Conservation (phyloP, 2,888 invertebrate genomes). For the Leptopilina drosophilae region DNA sequence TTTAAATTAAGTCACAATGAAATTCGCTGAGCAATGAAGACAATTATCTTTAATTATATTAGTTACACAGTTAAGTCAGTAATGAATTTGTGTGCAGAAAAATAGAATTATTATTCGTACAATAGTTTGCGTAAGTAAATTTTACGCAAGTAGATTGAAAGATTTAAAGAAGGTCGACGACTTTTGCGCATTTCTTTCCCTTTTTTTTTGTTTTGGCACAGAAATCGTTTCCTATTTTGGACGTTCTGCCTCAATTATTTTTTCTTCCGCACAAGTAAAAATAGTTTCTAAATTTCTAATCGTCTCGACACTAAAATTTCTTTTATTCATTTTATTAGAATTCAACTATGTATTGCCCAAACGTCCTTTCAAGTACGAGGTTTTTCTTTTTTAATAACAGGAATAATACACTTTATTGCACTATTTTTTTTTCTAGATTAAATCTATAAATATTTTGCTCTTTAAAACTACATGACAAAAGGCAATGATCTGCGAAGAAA, state of each 20-base stretch:
- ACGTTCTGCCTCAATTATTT: neutral
- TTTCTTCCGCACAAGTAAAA: conserved; percentile 19
- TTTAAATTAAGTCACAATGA: conserved; percentile 25
- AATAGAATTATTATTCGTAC: conserved; percentile 39
- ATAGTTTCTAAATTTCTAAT: conserved; percentile 35
- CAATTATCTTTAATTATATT: conserved; percentile 36
- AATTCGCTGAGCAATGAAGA: conserved; percentile 26
- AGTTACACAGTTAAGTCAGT: conserved; percentile 33
- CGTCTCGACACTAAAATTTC: conserved; percentile 29
- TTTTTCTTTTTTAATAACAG: conserved; percentile 12
- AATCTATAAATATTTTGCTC: conserved; percentile 37
- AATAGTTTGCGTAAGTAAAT: conserved; percentile 25
- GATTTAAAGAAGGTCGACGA: conserved; percentile 22
- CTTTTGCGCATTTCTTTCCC: conserved; percentile 4
- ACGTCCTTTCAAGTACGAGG: conserved; percentile 28
- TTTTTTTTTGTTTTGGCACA: conserved; percentile 25
- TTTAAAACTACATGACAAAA: conserved; percentile 27
- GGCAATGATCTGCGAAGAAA: conserved; percentile 35
- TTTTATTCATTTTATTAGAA: neutral
- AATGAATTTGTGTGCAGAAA: conserved; percentile 38
- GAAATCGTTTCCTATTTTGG: conserved; percentile 23
- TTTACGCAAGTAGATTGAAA: conserved; percentile 10
- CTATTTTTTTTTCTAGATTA: conserved; percentile 32
- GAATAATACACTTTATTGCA: conserved; percentile 27
- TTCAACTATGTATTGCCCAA: neutral